Conservation (phyloP, 2,797 vertebrate species). For the Pterois miles region DNA sequence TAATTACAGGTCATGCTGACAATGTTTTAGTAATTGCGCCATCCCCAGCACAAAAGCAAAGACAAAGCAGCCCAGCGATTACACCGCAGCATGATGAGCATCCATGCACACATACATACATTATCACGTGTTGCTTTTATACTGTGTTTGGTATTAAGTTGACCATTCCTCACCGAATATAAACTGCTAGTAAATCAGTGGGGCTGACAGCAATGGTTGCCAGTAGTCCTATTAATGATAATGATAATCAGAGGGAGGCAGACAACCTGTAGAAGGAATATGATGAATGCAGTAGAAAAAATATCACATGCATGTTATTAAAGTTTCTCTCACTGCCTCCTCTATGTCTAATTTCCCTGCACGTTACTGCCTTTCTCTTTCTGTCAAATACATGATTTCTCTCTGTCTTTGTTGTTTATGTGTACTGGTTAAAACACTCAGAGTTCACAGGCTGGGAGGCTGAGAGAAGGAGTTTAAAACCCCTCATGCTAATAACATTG, state of each 20-base stretch:
- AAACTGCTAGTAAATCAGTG: constrained; percentile 61
- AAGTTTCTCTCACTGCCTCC: background rate
- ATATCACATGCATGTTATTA: constrained; percentile 32
- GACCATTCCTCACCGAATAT: constrained; percentile 51
- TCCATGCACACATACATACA: constrained; percentile 45
- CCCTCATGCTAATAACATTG: constrained; percentile 49
- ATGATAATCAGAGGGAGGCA: constrained; percentile 53
- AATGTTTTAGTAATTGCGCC: constrained; percentile 81
- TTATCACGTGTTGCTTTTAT: constrained; percentile 60
- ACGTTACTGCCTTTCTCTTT: constrained; percentile 9
- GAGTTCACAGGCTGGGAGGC: constrained; percentile 16
- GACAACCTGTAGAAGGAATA: constrained; percentile 27
- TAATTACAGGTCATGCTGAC: constrained; percentile 83
- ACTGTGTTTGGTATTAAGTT: constrained; percentile 56
- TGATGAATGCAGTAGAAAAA: constrained; percentile 36
- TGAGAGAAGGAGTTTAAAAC: constrained; percentile 35
- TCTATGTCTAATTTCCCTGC: background rate
- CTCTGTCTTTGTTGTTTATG: constrained; percentile 36
- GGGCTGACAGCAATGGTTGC: constrained; percentile 52
- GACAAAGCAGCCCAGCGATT: constrained; percentile 65
- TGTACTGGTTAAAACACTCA: constrained; percentile 19
- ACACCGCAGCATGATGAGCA: constrained; percentile 52
- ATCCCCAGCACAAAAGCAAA: constrained; percentile 70
- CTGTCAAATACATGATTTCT: constrained; percentile 3
- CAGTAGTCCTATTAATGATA: constrained; percentile 62